These are phyloP conservation scores for Pica pica DNA, from an alignment of 2,113 vertebrate genomes.

Conservation along the genomic window DNA sequence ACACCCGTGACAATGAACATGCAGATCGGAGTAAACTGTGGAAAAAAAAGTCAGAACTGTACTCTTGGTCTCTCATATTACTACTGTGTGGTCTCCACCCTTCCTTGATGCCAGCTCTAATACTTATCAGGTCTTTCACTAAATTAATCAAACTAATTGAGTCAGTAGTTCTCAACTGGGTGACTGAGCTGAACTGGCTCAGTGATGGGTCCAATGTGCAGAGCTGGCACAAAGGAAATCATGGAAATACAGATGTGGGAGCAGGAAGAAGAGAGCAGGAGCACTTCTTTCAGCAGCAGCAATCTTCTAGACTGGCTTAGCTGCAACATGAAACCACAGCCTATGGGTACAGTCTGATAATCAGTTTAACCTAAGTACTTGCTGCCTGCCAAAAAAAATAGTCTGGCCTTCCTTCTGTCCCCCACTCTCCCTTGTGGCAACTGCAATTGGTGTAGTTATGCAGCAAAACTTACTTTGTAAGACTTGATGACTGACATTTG, in stretches of 20 bases:
- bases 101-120: background rate
- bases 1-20: background rate
- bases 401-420: background rate
- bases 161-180: background rate
- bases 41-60: background rate
- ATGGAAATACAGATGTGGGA: background rate
- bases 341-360: background rate
- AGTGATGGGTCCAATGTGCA: background rate
- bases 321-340: background rate
- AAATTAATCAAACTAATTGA: background rate
- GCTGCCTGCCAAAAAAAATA: background rate
- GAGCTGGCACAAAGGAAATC: background rate
- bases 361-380: background rate
- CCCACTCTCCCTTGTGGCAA: background rate
- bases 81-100: background rate
- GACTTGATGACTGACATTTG: background rate
- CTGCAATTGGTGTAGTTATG: background rate
- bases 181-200: background rate
- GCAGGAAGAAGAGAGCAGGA: background rate
- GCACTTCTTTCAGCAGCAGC: background rate
- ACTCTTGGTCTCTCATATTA: background rate
- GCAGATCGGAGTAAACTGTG: rapidly evolving
- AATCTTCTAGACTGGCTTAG: background rate
- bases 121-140: background rate
- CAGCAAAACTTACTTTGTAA: background rate